Percentiles rank a stretch among this genome's conserved stretches.
phyloP scores from a whole-genome alignment of 2,888 invertebrate species.

The Marronus borbonicus region DNA sequence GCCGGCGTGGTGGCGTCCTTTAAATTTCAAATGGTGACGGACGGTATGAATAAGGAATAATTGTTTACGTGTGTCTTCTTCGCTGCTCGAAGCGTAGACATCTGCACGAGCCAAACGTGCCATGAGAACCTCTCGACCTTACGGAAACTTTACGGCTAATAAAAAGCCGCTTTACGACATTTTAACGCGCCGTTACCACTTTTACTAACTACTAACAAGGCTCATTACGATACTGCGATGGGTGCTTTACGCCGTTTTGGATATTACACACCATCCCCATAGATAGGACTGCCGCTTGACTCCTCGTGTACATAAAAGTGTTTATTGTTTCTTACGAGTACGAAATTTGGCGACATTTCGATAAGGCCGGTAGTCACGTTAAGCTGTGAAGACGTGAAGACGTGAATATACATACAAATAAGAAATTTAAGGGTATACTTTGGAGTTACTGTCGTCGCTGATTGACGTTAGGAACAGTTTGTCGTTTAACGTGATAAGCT shows the following conservation, averaged over 20 bases:
- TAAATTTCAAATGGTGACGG: constrained; percentile 40
- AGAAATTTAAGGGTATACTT: constrained; percentile 35
- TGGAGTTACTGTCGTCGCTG: constrained; percentile 11
- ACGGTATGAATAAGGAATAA: constrained; percentile 60
- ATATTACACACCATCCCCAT: constrained; percentile 60
- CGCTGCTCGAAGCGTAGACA: constrained; percentile 59
- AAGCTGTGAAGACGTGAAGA: constrained; percentile 39
- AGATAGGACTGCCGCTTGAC: constrained; percentile 53
- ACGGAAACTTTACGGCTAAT: constrained; percentile 68
- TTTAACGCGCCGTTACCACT: constrained; percentile 70
- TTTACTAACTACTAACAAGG: constrained; percentile 70
- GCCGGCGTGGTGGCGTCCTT: constrained; percentile 30
- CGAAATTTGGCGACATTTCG: constrained; percentile 46
- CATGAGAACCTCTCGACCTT: constrained; percentile 63
- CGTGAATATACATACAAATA: constrained; percentile 49
- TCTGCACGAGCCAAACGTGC: constrained; percentile 63
- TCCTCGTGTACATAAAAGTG: constrained; percentile 55
- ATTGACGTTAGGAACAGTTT: constrained; percentile 14
- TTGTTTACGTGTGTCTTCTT: constrained; percentile 65
- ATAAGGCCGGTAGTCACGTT: constrained; percentile 24
- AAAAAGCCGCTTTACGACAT: constrained; percentile 70
- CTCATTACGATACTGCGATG: constrained; percentile 69
- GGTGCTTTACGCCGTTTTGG: constrained; percentile 64
- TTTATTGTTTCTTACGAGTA: constrained; percentile 45
- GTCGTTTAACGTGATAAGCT: not conserved